Conservation (phyloP, 2,888 invertebrate genomes). For the Sphecodes monilicornis region DNA sequence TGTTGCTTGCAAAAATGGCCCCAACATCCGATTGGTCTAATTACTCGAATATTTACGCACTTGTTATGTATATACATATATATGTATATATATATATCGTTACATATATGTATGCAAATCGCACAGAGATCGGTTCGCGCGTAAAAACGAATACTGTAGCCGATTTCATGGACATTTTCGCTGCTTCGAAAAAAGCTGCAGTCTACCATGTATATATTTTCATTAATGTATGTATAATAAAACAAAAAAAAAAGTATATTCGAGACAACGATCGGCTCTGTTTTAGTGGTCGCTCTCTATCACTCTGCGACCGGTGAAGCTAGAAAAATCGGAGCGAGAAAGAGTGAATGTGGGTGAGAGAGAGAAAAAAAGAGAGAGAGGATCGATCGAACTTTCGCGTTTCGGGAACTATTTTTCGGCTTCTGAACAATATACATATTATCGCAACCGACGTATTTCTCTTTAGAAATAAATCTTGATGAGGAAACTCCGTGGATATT, state of each 20-base stretch:
- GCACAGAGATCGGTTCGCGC: conserved; percentile 59
- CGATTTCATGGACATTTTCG: conserved; percentile 78
- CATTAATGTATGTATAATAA: conserved; percentile 84
- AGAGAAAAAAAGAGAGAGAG: neutral
- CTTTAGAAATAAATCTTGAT: conserved; percentile 43
- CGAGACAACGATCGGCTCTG: conserved; percentile 64
- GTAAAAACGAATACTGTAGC: conserved; percentile 67
- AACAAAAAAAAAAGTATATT: conserved; percentile 73
- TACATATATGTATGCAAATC: neutral
- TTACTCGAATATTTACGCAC: neutral
- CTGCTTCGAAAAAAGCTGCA: conserved; percentile 83
- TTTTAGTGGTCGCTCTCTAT: conserved; percentile 31
- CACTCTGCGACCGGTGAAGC: conserved; percentile 18
- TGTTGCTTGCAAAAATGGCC: no score
- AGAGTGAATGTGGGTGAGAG: neutral
- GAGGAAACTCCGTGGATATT: conserved; percentile 26
- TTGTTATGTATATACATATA: neutral
- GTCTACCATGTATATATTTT: conserved; percentile 84
- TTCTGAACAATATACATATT: conserved; percentile 30
- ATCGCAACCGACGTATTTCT: conserved; percentile 38
- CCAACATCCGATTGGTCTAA: no score
- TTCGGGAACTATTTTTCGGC: conserved; percentile 41
- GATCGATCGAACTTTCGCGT: conserved; percentile 38
- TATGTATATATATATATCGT: neutral
- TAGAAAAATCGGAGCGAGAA: conserved; percentile 5